These are phyloP conservation scores for Hystrix cristata DNA, from an alignment of 2,113 vertebrate species.

Conservation along the genomic window DNA sequence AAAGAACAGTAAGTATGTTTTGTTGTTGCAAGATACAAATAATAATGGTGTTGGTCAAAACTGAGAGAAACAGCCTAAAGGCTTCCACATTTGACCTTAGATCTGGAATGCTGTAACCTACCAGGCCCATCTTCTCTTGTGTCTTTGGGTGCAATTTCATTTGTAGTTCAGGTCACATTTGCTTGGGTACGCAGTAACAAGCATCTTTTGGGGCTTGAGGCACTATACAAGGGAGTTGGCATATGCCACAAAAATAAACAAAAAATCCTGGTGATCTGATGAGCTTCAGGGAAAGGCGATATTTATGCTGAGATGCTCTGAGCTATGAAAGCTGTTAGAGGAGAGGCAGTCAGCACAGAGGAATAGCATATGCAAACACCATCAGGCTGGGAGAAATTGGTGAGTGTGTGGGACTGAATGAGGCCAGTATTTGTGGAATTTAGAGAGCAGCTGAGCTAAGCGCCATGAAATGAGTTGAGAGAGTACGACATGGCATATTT, in stretches of 20 bases:
- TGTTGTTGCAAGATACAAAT: constrained; percentile 42
- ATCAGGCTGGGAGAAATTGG: background rate
- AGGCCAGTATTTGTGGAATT: background rate
- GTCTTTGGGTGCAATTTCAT: background rate
- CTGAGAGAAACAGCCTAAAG: constrained; percentile 18
- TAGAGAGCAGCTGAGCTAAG: background rate
- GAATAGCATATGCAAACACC: background rate
- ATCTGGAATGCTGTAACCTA: background rate
- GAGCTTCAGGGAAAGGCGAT: constrained; percentile 52
- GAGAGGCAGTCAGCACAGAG: background rate
- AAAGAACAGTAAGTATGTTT: background rate
- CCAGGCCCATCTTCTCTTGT: background rate
- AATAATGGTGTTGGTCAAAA: constrained; percentile 25
- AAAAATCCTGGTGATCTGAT: background rate
- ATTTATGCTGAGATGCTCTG: constrained; percentile 16
- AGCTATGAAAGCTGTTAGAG: background rate
- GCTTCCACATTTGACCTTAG: constrained; percentile 40
- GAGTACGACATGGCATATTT: background rate
- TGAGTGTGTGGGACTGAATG: background rate
- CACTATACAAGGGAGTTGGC: background rate
- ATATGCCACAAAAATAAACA: constrained; percentile 9
- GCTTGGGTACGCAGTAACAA: constrained; percentile 1
- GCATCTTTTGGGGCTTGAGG: background rate
- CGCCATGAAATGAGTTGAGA: background rate
- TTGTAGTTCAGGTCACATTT: constrained; percentile 2